Evolutionary conservation across 2,113 vertebrate species (phyloP).

Genomic region (Spea multiplicata): DNA sequence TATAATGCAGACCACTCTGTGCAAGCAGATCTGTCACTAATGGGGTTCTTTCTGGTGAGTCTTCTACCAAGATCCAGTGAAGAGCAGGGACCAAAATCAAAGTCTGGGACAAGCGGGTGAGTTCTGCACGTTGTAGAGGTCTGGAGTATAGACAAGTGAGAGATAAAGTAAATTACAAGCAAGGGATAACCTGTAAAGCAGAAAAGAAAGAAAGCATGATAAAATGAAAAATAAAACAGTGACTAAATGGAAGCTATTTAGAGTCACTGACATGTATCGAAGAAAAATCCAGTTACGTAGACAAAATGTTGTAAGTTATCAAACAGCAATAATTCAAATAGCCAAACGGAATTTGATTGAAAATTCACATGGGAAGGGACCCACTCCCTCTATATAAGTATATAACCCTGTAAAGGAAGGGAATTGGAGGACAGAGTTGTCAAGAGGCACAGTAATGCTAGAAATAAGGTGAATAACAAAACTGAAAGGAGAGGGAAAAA

Average conservation of each 20-base stretch:
- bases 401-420: no score
- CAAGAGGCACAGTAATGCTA: no score
- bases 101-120: slow-evolving; percentile 73
- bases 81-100: slow-evolving; percentile 72
- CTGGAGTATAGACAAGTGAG: slow-evolving; percentile 50
- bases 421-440: no score
- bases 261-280: no score
- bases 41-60: slow-evolving; percentile 62
- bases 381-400: no score
- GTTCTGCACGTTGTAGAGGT: slow-evolving; percentile 76
- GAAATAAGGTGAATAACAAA: not conserved
- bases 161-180: not conserved
- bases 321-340: no score
- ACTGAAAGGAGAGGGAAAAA: not conserved
- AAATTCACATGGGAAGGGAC: no score
- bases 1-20: slow-evolving; percentile 67
- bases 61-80: slow-evolving; percentile 80
- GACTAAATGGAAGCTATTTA: no score
- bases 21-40: slow-evolving; percentile 66
- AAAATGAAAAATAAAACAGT: not conserved
- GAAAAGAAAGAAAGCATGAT: not conserved
- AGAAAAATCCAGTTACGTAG: no score
- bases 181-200: not conserved
- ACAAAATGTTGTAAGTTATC: no score
- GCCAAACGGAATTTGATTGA: no score